A percentile compares a stretch with the other conserved stretches of the same genome.
Conservation (phyloP, 2,113 vertebrate genomes). For the Machaerirhynchus nigripectus region DNA sequence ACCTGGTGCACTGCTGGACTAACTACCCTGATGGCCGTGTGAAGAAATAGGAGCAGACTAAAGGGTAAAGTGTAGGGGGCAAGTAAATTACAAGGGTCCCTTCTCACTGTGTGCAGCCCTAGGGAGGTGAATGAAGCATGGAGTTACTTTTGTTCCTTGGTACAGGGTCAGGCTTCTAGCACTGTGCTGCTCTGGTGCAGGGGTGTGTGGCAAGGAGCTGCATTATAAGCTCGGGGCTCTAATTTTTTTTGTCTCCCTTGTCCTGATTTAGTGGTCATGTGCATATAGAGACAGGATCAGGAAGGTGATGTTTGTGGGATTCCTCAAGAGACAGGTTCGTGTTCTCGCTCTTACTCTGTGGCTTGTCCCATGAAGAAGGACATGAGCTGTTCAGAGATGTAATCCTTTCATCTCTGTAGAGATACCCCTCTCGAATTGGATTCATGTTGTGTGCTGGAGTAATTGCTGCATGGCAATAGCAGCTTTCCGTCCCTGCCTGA, state of each 20-base stretch:
- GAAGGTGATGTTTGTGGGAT: background rate
- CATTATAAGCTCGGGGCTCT: background rate
- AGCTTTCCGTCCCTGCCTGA: background rate
- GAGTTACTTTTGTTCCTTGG: background rate
- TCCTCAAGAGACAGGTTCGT: background rate
- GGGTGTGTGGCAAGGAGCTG: background rate
- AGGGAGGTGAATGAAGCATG: background rate
- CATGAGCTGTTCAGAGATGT: background rate
- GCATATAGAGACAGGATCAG: background rate
- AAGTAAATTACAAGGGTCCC: rapidly evolving
- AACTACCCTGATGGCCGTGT: background rate
- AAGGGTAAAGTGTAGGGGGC: rapidly evolving
- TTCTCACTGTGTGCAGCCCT: background rate
- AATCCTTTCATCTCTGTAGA: background rate
- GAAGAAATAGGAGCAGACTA: background rate
- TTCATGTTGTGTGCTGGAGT: background rate
- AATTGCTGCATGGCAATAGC: background rate
- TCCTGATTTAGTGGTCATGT: background rate
- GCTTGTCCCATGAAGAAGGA: background rate
- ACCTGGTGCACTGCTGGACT: background rate
- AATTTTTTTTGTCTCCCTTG: background rate
- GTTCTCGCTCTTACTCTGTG: background rate
- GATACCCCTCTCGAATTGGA: rapidly evolving
- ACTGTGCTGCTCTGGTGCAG: background rate
- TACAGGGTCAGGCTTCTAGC: background rate